Evolutionary conservation across 1,140 invertebrate species (phyloP), one percentile per base, ranked within the genome.

Genomic region (Nasonia vitripennis): DNA sequence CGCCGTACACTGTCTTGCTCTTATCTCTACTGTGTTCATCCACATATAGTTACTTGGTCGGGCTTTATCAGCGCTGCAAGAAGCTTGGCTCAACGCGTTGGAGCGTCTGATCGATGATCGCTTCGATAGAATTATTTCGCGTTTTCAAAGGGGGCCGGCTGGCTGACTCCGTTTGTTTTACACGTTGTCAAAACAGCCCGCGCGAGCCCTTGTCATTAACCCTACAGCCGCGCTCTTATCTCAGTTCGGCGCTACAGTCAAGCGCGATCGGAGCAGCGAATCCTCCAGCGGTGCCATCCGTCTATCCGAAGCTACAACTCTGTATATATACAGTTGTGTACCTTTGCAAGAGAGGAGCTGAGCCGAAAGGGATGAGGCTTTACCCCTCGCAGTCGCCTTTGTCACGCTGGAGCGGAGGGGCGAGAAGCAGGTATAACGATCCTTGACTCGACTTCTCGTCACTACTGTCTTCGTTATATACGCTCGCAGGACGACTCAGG

Each of bases 391-490:
- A 71, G 41, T 31, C 68, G 34, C 34, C 37, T 71, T 81, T 71
- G 79, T 81, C 68, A 71, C 23, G 68, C 23, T 17, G 31, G 51
- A 31, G 20, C 45, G 27, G 34, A 45, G 78, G 51, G 73, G 12
- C 67, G 78, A 80, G 62, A 45, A 20, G 41, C 37, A 80, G 34
- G 70, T 71, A 27, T 27, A 71, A 71, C 68, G 68, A 71, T 71
- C 68, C 68, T n/a, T 34, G 68, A 71, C 68, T 71, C 23, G 27
- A 31, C 4, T 71, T 14, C 31, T 34, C 68, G 27, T 71, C 23
- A 12, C 68, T 71, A 31, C 55, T 62, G 55, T 71, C 68, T 27
- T 27, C 68, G 27, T 71, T 31, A 14, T 34, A 14, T 31, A 70
- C 5, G 27, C 68, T 27, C 14, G 14, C n/a, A 71, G 55, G 14